These are phyloP conservation scores for Chaitophorus viminalis DNA, from an alignment of 2,888 invertebrate genomes.

Conservation along the genomic window DNA sequence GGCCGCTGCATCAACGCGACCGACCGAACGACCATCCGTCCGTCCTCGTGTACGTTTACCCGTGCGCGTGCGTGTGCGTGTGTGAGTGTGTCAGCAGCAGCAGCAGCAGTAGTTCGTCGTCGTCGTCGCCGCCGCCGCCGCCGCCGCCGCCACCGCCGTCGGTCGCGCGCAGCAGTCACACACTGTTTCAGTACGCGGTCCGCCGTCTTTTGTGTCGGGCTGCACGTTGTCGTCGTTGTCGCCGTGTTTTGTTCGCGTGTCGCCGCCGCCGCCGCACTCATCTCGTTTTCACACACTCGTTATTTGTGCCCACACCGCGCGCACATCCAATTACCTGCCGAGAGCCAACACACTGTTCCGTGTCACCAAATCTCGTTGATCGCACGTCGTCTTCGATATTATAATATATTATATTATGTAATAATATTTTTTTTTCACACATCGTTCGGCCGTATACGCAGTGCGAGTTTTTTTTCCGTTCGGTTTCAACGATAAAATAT, in stretches of 20 bases:
- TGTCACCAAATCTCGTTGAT: no score
- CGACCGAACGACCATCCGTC: conserved; percentile 40
- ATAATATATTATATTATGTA: no score
- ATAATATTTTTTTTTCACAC: no score
- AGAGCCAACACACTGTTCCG: no score
- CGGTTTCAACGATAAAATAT: no score
- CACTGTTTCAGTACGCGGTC: conserved; percentile 60
- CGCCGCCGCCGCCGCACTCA: not conserved
- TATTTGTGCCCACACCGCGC: not conserved
- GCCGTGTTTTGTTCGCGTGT: no score
- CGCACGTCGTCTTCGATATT: no score
- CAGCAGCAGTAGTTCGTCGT: not conserved
- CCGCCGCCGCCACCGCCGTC: conserved; percentile 13
- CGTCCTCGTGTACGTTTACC: not conserved
- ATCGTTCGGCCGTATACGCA: no score
- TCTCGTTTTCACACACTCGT: not conserved
- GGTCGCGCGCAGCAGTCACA: conserved; percentile 58
- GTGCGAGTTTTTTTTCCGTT: no score
- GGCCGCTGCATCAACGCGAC: no score
- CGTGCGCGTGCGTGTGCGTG: not conserved
- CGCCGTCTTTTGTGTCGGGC: conserved; percentile 60
- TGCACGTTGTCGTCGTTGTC: conserved; percentile 26
- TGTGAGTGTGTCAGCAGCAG: conserved; percentile 42
- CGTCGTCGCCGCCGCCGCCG: conserved; percentile 11
- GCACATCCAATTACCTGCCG: no score